Percentiles rank a stretch among this genome's conserved stretches.
phyloP scores from a whole-genome alignment of 2,888 invertebrate species.

The Temnothorax unifasciatus region DNA sequence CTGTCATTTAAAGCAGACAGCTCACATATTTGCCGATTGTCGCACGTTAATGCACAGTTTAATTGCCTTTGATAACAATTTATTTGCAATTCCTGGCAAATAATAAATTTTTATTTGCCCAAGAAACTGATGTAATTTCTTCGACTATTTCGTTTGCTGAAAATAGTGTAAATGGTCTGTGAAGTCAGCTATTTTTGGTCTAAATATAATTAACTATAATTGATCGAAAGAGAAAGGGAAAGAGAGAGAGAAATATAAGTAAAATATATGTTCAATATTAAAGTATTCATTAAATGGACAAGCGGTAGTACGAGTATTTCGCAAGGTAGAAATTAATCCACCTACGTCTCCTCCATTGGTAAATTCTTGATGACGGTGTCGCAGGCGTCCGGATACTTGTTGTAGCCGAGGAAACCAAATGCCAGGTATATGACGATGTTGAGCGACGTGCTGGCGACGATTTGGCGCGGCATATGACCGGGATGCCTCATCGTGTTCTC shows the following conservation, averaged over 20 bases:
- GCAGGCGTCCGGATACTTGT: conserved; percentile 92
- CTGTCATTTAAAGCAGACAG: conserved; percentile 25
- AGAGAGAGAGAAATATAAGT: neutral
- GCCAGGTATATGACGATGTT: conserved; percentile 92
- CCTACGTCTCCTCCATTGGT: conserved; percentile 90
- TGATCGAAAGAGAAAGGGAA: conserved; percentile 5
- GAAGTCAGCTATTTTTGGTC: neutral
- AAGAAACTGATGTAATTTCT: neutral
- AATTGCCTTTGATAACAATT: conserved; percentile 31
- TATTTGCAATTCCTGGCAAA: conserved; percentile 28
- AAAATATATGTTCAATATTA: neutral
- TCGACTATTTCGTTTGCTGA: neutral
- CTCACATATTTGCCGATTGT: conserved; percentile 30
- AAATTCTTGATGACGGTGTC: conserved; percentile 95
- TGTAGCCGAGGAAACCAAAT: conserved; percentile 96
- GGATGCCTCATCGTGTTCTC: conserved; percentile 97
- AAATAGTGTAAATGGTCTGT: neutral
- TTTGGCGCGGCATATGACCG: conserved; percentile 92
- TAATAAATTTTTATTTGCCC: neutral
- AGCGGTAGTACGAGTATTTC: neutral
- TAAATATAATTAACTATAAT: conserved; percentile 11
- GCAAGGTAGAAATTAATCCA: conserved; percentile 19
- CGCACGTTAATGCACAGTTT: conserved; percentile 19
- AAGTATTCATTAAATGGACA: neutral
- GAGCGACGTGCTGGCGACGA: conserved; percentile 93